Base-by-base conservation (phyloP, 2,113 vertebrate species). In the Rynchops niger region DNA sequence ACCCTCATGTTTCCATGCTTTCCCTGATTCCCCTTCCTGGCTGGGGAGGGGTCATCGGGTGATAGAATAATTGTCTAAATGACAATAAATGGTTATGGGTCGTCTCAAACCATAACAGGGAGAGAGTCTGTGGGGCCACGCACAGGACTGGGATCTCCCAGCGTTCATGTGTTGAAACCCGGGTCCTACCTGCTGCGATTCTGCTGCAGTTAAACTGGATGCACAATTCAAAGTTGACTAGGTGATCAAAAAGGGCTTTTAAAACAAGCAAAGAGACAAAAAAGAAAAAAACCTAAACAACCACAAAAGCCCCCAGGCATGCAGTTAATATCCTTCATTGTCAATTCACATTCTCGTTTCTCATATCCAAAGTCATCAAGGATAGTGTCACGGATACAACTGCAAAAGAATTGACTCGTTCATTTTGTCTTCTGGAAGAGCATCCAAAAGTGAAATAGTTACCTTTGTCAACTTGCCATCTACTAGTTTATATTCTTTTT, bases 401-500 rank as follows among this genome's bases (percentile, higher is more conserved):
- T 79, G 88, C 29, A 66, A 26, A 66, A 56, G 70, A 58, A 53
- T 9, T 30, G 45, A 12, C 14, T 29, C 3, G 22, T 82, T 79
- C 29, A 4, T 87, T 87, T 85, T 84, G 36, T 90, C 45, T 49
- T 49, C 38, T 95, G 72, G 63, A 92, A 80, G 34, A 86, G 9
- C 25, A 80, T 86, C 43, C 59, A 11, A 62, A 72, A 92, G 26
- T 21, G 15, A 59, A 87, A 12, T 38, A 49, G 26, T 69, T 92
- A 7, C 17, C 83, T 72, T 67, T 77, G 58, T 77, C 47, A 30
- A 1, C 10, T 62, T 62, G 43, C 69, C 42, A 34, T 61, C 12
- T 6, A 12, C 34, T 43, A 29, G 43, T 36, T 88, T 66, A 26
- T n/a, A 32, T 65, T 61, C 8, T 23, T 19, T 12, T 32, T 59